Evolutionary conservation across 2,113 vertebrate genomes (phyloP).

Genomic region (Oncorhynchus clarkii): DNA sequence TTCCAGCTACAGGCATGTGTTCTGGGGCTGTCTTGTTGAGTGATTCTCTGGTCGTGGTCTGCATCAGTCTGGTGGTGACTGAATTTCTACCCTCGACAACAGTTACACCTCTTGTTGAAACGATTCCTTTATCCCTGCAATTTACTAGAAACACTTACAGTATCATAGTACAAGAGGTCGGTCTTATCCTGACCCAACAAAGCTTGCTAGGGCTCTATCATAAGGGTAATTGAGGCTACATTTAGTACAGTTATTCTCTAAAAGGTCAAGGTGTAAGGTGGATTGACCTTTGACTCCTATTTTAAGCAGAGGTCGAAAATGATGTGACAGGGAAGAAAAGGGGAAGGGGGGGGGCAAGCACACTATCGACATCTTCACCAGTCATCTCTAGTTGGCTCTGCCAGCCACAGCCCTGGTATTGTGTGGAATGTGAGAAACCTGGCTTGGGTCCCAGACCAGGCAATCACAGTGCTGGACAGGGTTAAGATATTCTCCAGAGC

Average conservation of each 20-base stretch:
- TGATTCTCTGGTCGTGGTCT: background rate
- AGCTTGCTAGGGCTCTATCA: too few relatives aligned
- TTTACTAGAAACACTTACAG: too few relatives aligned
- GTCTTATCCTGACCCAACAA: too few relatives aligned
- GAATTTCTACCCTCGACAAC: background rate
- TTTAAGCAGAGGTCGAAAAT: constrained; percentile 21
- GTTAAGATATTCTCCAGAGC: constrained; percentile 27
- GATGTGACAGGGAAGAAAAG: constrained; percentile 12
- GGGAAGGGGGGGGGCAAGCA: background rate
- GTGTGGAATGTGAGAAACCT: constrained; percentile 58
- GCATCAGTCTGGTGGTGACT: background rate
- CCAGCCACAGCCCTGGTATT: constrained; percentile 44
- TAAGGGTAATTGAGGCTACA: background rate
- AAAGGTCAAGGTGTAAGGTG: constrained; percentile 6
- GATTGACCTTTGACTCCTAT: constrained; percentile 33
- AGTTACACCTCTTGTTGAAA: background rate
- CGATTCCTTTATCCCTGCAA: background rate
- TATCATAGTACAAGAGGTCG: too few relatives aligned
- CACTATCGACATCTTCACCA: constrained; percentile 28
- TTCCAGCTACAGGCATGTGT: constrained; percentile 34
- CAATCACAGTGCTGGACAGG: constrained; percentile 43
- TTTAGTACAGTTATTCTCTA: background rate
- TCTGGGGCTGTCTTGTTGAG: constrained; percentile 23
- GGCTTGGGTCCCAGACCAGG: constrained; percentile 44
- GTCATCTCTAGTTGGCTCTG: constrained; percentile 32